Percentiles rank a stretch among this genome's conserved stretches.
These are phyloP conservation scores for Anagyrus pseudococci DNA, from an alignment of 2,888 invertebrate species.

Conservation along the genomic window DNA sequence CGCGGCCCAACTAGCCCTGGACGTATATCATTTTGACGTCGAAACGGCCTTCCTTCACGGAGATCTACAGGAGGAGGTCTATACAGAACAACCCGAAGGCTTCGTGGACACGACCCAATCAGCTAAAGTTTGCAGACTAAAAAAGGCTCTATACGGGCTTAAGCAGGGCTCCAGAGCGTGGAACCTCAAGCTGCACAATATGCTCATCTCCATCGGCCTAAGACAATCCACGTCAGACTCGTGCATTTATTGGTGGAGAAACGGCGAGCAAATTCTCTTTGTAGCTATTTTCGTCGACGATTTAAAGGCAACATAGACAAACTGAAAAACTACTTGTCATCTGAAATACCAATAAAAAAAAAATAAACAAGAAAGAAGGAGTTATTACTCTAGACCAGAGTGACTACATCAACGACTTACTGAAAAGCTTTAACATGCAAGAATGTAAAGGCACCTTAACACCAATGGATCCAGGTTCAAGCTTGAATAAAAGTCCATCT, in stretches of 20 bases:
- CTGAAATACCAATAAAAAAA: slow-evolving; percentile 29
- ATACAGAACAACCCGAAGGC: slow-evolving; percentile 15
- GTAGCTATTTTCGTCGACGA: slow-evolving; percentile 39
- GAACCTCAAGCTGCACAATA: slow-evolving; percentile 5
- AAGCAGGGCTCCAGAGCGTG: slow-evolving; percentile 24
- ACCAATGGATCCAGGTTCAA: slow-evolving; percentile 28
- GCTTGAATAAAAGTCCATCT: slow-evolving; percentile 5
- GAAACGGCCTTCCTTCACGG: slow-evolving; percentile 27
- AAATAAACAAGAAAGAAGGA: slow-evolving; percentile 11
- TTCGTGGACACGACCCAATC: background rate
- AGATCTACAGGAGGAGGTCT: slow-evolving; percentile 10
- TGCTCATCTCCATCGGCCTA: background rate
- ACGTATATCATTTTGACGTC: background rate
- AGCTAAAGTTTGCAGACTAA: slow-evolving; percentile 18
- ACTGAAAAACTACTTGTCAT: too few species aligned
- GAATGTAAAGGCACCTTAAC: slow-evolving; percentile 26
- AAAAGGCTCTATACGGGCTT: slow-evolving; percentile 29
- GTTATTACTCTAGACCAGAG: background rate
- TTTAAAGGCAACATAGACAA: slow-evolving; percentile 19
- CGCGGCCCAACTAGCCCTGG: background rate
- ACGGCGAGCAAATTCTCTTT: slow-evolving; percentile 27
- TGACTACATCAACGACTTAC: background rate
- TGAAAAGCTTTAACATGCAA: slow-evolving; percentile 8
- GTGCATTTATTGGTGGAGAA: slow-evolving; percentile 38
- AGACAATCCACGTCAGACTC: slow-evolving; percentile 25